A percentile compares a stretch with the other conserved stretches of the same genome.
These are phyloP conservation scores for Corydoras sp. DNA, from an alignment of 2,113 vertebrate species.

Conservation along the genomic window DNA sequence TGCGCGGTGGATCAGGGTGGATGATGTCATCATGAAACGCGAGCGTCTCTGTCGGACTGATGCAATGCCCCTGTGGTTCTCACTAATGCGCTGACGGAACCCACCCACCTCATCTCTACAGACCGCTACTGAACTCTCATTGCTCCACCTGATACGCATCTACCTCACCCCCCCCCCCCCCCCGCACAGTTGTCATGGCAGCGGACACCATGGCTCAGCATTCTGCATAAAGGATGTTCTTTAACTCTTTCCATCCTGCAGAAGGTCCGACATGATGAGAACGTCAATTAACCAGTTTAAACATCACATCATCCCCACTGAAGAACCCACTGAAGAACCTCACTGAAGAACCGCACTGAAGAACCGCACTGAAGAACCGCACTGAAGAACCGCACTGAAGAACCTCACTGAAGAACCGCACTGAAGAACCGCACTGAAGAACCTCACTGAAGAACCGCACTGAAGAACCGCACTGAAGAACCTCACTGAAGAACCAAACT, in stretches of 20 bases:
- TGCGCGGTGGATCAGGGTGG: too few species aligned
- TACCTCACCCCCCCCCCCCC: conserved; percentile 9
- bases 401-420: too few species aligned
- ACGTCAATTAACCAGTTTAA: not conserved
- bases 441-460: too few species aligned
- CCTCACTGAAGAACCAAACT: too few species aligned
- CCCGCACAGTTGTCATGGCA: conserved; percentile 60
- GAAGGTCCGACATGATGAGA: conserved; percentile 20
- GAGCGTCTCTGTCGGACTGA: conserved; percentile 57
- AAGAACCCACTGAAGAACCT: too few species aligned
- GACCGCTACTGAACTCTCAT: conserved; percentile 1
- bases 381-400: too few species aligned
- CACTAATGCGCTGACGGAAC: conserved; percentile 52
- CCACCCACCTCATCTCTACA: conserved; percentile 18
- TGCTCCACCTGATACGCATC: not conserved
- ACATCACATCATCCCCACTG: too few species aligned
- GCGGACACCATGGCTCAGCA: conserved; percentile 65
- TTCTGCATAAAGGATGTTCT: conserved; percentile 52
- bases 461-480: too few species aligned
- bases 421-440: too few species aligned
- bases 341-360: too few species aligned
- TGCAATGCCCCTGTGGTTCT: conserved; percentile 64
- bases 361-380: too few species aligned
- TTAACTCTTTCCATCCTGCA: conserved; percentile 41
- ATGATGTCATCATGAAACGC: conserved; percentile 68